Evolutionary conservation across 2,113 vertebrate genomes (phyloP).

Genomic region (Rhineura floridana): DNA sequence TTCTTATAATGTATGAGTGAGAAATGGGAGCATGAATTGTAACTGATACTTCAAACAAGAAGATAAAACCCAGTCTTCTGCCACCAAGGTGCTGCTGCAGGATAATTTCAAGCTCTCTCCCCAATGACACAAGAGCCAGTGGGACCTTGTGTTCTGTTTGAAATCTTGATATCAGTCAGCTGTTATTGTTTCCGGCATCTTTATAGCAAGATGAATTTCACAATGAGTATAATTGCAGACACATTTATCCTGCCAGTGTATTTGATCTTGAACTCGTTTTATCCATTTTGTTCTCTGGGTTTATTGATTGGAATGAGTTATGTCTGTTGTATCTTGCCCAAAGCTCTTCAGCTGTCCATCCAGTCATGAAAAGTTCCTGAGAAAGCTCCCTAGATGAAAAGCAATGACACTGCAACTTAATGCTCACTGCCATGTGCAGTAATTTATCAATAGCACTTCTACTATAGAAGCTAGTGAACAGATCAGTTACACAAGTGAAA

Average conservation of each 20-base stretch:
- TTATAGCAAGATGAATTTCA: constrained; percentile 56
- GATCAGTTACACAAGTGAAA: constrained; percentile 69
- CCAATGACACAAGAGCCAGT: background rate
- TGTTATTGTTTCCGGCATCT: constrained; percentile 24
- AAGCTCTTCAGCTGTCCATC: constrained; percentile 56
- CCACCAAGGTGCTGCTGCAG: background rate
- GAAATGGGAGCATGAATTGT: background rate
- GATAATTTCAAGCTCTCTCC: constrained; percentile 34
- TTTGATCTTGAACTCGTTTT: constrained; percentile 63
- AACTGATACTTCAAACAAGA: background rate
- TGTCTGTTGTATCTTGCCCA: constrained; percentile 59
- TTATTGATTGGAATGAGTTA: constrained; percentile 63
- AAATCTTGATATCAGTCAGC: constrained; percentile 44
- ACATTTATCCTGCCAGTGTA: constrained; percentile 32
- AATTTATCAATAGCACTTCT: constrained; percentile 72
- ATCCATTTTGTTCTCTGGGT: constrained; percentile 48
- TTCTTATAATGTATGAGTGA: background rate
- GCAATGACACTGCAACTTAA: constrained; percentile 68
- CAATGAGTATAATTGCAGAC: constrained; percentile 38
- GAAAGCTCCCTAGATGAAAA: constrained; percentile 67
- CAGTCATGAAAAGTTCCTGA: constrained; percentile 62
- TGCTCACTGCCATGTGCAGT: constrained; percentile 64
- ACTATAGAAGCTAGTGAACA: constrained; percentile 54
- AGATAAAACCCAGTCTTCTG: constrained; percentile 8
- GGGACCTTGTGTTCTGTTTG: constrained; percentile 25